phyloP scores from a whole-genome alignment of 1,140 invertebrate species.

The Neotoxoptera formosana region DNA sequence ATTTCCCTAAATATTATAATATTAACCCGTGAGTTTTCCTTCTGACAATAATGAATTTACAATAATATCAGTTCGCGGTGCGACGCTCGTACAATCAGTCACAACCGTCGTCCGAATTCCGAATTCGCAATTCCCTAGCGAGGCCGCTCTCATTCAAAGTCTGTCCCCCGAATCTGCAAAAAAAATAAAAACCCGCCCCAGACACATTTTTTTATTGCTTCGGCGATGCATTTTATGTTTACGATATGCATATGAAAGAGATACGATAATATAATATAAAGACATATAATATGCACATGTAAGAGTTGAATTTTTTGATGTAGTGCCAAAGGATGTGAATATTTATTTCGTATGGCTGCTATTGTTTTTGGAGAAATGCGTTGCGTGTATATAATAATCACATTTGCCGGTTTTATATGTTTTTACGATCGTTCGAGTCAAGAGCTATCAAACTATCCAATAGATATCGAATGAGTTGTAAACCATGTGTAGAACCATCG shows the following conservation, averaged over 20 bases:
- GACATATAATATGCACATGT: not conserved
- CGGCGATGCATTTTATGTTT: not conserved
- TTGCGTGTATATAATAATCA: not conserved
- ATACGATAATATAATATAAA: too few species aligned
- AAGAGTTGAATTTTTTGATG: not conserved
- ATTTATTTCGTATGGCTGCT: not conserved
- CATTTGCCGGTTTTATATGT: not conserved
- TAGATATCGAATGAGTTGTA: not conserved
- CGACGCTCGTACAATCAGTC: not conserved
- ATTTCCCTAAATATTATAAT: not conserved
- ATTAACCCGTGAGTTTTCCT: not conserved
- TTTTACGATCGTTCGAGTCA: not conserved
- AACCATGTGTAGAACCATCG: not conserved
- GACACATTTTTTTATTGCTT: not conserved
- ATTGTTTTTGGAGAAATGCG: not conserved
- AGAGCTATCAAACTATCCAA: not conserved
- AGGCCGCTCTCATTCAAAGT: not conserved
- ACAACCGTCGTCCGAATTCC: not conserved
- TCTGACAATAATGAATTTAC: not conserved
- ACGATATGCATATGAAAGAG: not conserved
- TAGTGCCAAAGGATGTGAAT: not conserved
- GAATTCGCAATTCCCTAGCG: not conserved
- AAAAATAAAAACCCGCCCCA: not conserved
- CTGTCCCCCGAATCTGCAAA: not conserved
- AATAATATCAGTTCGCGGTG: too few species aligned